Conservation (phyloP, 2,888 invertebrate genomes). For the Artemia sinica region DNA sequence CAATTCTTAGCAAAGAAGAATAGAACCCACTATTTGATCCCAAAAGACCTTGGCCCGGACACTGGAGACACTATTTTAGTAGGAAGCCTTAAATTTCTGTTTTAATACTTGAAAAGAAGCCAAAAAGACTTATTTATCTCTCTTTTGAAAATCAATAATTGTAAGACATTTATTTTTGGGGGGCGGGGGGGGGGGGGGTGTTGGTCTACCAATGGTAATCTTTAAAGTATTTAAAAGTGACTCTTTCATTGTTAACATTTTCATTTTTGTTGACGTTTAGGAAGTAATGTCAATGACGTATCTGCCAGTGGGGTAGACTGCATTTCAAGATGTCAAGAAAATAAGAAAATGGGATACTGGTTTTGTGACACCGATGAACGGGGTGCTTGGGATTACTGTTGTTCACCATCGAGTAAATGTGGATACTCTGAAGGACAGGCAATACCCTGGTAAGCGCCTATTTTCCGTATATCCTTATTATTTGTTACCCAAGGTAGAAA, state of each 20-base stretch:
- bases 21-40: too few species aligned
- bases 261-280: background rate
- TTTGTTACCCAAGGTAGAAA: too few species aligned
- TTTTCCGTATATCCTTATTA: too few species aligned
- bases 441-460: constrained; percentile 56
- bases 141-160: too few species aligned
- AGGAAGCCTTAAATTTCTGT: too few species aligned
- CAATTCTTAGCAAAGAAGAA: too few species aligned
- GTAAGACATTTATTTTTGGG: too few species aligned
- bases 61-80: too few species aligned
- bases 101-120: too few species aligned
- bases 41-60: too few species aligned
- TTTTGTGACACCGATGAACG: constrained; percentile 57
- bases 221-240: background rate
- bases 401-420: constrained; percentile 60
- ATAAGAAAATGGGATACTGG: constrained; percentile 60
- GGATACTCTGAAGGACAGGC: constrained; percentile 63
- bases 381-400: constrained; percentile 67
- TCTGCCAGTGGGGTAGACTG: background rate
- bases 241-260: background rate
- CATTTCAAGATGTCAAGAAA: constrained; percentile 43
- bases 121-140: too few species aligned
- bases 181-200: background rate
- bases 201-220: background rate
- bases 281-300: background rate